Conservation (phyloP, 1,140 invertebrate species). For the Littorina saxatilis region DNA sequence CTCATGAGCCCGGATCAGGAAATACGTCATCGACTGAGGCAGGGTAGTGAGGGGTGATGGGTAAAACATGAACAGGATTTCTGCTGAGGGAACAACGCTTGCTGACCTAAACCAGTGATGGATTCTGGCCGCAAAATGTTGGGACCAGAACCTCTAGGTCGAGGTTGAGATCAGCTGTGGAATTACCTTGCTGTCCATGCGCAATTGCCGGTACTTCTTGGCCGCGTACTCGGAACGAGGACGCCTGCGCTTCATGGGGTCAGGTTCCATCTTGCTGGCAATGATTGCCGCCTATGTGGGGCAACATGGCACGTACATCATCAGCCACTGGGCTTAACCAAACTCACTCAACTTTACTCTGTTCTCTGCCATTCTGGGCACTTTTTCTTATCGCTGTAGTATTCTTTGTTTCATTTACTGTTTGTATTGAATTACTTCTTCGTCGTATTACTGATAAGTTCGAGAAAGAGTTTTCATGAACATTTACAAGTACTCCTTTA, state of each 20-base stretch:
- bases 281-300: slow-evolving; percentile 57
- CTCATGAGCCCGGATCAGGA: too few species aligned
- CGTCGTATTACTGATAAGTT: too few species aligned
- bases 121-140: background rate
- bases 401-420: background rate
- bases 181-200: slow-evolving; percentile 44
- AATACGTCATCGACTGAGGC: too few species aligned
- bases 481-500: too few species aligned
- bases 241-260: slow-evolving; percentile 45
- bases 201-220: slow-evolving; percentile 47
- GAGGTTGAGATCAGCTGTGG: background rate
- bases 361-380: background rate
- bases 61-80: too few species aligned
- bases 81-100: background rate
- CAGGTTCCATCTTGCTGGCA: slow-evolving; percentile 57
- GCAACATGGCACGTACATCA: slow-evolving; percentile 15
- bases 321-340: background rate
- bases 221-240: slow-evolving; percentile 57
- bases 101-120: background rate
- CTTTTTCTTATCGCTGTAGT: background rate
- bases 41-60: too few species aligned
- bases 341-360: background rate
- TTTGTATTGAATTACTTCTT: too few species aligned
- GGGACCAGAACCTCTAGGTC: background rate
- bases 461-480: too few species aligned